A percentile compares a stretch with the other conserved stretches of the same genome.
Evolutionary conservation across 64 coral and sea anemone species (phyloP).

Genomic region (Porites australiensis): DNA sequence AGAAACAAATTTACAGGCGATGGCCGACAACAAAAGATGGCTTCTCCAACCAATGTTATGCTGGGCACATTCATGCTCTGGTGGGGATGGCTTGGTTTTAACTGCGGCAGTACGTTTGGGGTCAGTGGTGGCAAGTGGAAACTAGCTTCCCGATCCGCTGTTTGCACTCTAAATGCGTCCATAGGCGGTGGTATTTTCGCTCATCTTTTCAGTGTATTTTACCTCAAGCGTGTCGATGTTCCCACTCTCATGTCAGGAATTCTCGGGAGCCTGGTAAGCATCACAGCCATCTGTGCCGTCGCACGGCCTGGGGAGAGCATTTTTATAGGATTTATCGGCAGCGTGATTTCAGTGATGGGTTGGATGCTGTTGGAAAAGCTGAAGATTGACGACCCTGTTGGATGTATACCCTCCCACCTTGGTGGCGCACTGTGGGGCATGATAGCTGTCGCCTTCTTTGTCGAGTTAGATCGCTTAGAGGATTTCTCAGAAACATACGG

Average conservation of each 20-base stretch:
- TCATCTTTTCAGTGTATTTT: slow-evolving; percentile 52
- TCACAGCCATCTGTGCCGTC: slow-evolving; percentile 91
- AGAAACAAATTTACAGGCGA: slow-evolving; percentile 26
- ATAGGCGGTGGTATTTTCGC: slow-evolving; percentile 74
- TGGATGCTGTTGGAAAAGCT: slow-evolving; percentile 78
- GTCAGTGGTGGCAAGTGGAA: slow-evolving; percentile 63
- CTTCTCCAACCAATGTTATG: slow-evolving; percentile 75
- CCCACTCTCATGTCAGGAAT: slow-evolving; percentile 89
- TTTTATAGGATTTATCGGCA: slow-evolving; percentile 81
- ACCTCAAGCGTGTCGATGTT: slow-evolving; percentile 81
- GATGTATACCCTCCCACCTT: slow-evolving; percentile 71
- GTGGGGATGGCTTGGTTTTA: slow-evolving; percentile 84
- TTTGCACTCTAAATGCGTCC: slow-evolving; percentile 87
- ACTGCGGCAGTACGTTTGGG: slow-evolving; percentile 81
- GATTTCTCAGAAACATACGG: slow-evolving; percentile 81
- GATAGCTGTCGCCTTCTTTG: slow-evolving; percentile 89
- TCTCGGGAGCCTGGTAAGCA: slow-evolving; percentile 82
- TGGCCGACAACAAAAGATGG: slow-evolving; percentile 33
- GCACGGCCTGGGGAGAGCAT: slow-evolving; percentile 90
- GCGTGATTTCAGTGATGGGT: slow-evolving; percentile 64
- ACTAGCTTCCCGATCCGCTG: slow-evolving; percentile 74
- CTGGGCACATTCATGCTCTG: slow-evolving; percentile 79
- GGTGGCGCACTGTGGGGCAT: slow-evolving; percentile 81
- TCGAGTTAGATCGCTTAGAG: slow-evolving; percentile 72
- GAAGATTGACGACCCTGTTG: slow-evolving; percentile 85